Conservation (phyloP, 1,140 invertebrate species). For the Drosophila sturtevanti region DNA sequence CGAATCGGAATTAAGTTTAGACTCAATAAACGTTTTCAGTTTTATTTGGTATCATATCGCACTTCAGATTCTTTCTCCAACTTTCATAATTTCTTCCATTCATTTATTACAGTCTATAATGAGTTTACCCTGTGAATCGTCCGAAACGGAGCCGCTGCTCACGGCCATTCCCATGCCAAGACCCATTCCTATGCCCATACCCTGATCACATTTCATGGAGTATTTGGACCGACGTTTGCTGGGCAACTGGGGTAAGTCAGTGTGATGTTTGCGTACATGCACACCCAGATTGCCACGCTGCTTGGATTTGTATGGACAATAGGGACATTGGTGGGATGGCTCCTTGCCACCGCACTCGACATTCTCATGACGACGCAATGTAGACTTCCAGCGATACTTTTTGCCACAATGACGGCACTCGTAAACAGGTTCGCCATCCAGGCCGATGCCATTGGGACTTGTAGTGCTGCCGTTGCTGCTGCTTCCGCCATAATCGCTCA, state of each 20-base stretch:
- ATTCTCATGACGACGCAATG: constrained; percentile 90
- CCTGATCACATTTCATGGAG: constrained; percentile 51
- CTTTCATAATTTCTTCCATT: background rate
- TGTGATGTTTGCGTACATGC: constrained; percentile 90
- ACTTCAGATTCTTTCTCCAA: background rate
- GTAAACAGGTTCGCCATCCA: constrained; percentile 87
- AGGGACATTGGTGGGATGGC: constrained; percentile 90
- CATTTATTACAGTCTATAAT: constrained; percentile 74
- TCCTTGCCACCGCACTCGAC: constrained; percentile 93
- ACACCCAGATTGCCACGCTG: constrained; percentile 91
- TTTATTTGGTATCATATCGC: constrained; percentile 65
- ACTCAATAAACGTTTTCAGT: background rate
- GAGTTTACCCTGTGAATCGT: constrained; percentile 76
- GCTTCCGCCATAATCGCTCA: constrained; percentile 71
- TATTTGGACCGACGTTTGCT: constrained; percentile 82
- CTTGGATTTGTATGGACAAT: constrained; percentile 91
- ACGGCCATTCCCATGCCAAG: constrained; percentile 34
- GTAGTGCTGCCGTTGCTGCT: constrained; percentile 64
- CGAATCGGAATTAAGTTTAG: background rate
- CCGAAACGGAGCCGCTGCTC: constrained; percentile 54
- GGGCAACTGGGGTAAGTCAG: constrained; percentile 76
- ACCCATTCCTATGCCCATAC: constrained; percentile 6
- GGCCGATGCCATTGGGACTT: constrained; percentile 74
- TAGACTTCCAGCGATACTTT: constrained; percentile 91
- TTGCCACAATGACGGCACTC: constrained; percentile 91